These are phyloP conservation scores for Ceratitis capitata DNA, from an alignment of 1,140 invertebrate species.

Conservation along the genomic window DNA sequence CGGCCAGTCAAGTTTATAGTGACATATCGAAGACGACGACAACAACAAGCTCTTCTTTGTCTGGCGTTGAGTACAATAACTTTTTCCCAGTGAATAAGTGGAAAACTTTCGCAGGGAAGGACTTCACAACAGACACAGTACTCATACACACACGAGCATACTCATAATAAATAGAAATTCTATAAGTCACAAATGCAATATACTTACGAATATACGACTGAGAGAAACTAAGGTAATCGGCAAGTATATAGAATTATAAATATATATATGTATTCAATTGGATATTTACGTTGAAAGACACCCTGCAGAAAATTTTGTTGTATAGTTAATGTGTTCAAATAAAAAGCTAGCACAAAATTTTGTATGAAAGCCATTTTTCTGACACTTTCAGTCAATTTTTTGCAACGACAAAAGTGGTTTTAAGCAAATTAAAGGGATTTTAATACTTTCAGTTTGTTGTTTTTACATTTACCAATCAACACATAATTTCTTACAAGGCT, in stretches of 20 bases:
- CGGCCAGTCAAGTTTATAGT: neutral
- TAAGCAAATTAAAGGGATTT: neutral
- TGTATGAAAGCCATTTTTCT: no score
- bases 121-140: neutral
- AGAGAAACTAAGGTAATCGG: neutral
- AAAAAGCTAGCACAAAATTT: no score
- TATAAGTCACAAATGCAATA: neutral
- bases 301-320: neutral
- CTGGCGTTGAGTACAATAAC: constrained; percentile 18
- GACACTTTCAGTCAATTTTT: no score
- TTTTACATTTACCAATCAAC: neutral
- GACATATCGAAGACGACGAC: constrained; percentile 25
- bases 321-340: neutral
- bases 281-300: neutral
- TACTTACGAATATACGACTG: neutral
- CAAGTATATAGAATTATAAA: neutral
- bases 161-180: constrained; percentile 10
- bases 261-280: neutral
- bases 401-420: no score
- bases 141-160: neutral
- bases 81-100: constrained; percentile 30
- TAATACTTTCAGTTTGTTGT: neutral
- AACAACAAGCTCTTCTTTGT: constrained; percentile 9
- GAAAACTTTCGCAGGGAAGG: constrained; percentile 3
- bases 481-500: neutral